A percentile compares a stretch with the other conserved stretches of the same genome.
These are phyloP conservation scores for Paralichthys olivaceus DNA, from an alignment of 2,113 vertebrate genomes.

Conservation along the genomic window DNA sequence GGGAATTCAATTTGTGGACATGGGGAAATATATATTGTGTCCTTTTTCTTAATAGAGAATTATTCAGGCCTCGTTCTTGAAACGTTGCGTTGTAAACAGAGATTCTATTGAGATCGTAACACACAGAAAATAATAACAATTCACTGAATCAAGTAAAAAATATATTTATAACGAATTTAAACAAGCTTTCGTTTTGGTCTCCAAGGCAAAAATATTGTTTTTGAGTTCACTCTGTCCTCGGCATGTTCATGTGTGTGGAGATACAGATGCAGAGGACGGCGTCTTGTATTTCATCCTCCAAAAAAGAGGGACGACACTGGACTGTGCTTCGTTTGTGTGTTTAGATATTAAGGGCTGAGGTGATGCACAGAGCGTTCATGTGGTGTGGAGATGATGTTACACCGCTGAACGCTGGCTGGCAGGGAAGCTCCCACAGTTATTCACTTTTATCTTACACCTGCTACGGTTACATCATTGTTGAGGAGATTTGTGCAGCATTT, in stretches of 20 bases:
- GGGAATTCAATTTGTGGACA: slow-evolving; percentile 52
- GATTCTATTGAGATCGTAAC: not conserved
- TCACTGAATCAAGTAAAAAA: not conserved
- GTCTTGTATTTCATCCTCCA: no score
- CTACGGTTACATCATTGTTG: not conserved
- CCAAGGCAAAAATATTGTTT: no score
- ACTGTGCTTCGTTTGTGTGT: no score
- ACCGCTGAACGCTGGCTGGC: not conserved
- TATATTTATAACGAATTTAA: no score
- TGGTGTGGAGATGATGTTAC: not conserved
- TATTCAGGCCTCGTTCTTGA: slow-evolving; percentile 41
- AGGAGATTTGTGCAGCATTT: slow-evolving; percentile 4
- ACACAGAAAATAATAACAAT: not conserved
- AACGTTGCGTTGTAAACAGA: slow-evolving; percentile 24
- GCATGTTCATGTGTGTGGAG: no score
- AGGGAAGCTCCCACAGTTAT: not conserved
- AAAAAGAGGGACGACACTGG: no score
- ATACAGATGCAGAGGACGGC: not conserved
- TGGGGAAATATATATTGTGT: slow-evolving; percentile 23
- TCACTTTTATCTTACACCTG: slow-evolving; percentile 1
- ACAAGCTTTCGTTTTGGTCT: no score
- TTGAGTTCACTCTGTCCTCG: no score
- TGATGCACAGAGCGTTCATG: no score
- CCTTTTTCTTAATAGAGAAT: not conserved
- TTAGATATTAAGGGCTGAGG: no score